A percentile compares a stretch with the other conserved stretches of the same genome.
phyloP scores from a whole-genome alignment of 2,797 vertebrate species.

The Myripristis jacobus region DNA sequence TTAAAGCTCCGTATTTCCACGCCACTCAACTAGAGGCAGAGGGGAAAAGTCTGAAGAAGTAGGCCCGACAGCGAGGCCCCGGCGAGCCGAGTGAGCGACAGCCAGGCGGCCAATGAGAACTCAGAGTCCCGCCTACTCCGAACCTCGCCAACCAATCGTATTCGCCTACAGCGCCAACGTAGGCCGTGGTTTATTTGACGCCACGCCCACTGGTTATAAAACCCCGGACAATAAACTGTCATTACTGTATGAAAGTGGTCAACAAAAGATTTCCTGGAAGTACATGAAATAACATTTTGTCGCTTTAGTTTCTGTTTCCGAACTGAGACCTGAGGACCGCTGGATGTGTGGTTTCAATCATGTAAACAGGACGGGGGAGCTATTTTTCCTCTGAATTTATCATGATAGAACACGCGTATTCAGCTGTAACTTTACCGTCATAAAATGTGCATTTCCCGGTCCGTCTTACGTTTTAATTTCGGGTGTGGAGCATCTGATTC shows the following conservation, averaged over 20 bases:
- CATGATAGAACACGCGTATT: neutral
- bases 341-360: too few species aligned
- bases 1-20: slow-evolving; percentile 60
- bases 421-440: neutral
- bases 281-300: fast-evolving
- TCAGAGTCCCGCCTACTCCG: slow-evolving; percentile 12
- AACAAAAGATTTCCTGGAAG: neutral
- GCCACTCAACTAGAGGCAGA: slow-evolving; percentile 51
- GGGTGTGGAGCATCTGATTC: neutral
- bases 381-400: fast-evolving
- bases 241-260: slow-evolving; percentile 2
- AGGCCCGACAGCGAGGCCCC: slow-evolving; percentile 77
- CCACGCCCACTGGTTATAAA: slow-evolving; percentile 76
- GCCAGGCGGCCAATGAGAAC: slow-evolving; percentile 53
- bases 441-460: neutral
- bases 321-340: neutral
- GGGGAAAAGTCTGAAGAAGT: slow-evolving; percentile 71
- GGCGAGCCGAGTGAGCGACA: slow-evolving; percentile 63
- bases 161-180: slow-evolving; percentile 15
- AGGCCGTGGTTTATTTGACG: neutral
- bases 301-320: fast-evolving
- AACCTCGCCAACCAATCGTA: slow-evolving; percentile 32
- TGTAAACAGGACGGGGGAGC: fast-evolving
- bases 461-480: neutral
- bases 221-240: slow-evolving; percentile 71